phyloP scores from a whole-genome alignment of 1,140 invertebrate species.

The Idris sp. region DNA sequence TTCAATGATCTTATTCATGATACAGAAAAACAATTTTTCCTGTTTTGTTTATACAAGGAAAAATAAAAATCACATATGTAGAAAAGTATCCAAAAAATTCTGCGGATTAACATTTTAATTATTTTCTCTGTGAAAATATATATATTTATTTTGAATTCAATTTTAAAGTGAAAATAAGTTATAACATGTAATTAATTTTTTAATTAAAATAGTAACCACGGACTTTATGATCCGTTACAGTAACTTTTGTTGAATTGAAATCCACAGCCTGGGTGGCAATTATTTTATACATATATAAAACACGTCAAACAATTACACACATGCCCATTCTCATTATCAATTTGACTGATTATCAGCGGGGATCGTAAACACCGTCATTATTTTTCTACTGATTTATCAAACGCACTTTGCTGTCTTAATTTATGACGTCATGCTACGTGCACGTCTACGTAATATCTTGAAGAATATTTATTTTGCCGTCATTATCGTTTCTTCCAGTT shows the following conservation, averaged over 20 bases:
- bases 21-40: no score
- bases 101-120: no score
- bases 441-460: constrained; percentile 23
- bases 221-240: constrained; percentile 60
- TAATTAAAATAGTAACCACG: constrained; percentile 72
- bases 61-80: no score
- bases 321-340: no score
- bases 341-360: constrained; percentile 47
- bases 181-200: no score
- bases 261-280: constrained; percentile 35
- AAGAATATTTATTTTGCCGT: constrained; percentile 52
- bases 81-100: no score
- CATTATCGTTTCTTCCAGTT: constrained; percentile 44
- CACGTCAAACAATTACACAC: constrained; percentile 49
- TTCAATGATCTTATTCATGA: no score
- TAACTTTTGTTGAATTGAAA: constrained; percentile 10
- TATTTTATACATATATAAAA: constrained; percentile 43
- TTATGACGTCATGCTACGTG: constrained; percentile 44
- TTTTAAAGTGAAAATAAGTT: no score
- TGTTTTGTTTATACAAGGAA: no score
- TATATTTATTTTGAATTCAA: no score
- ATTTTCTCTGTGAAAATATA: no score
- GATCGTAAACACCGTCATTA: constrained; percentile 38
- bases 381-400: constrained; percentile 40
- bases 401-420: constrained; percentile 52